Percentiles rank a stretch among this genome's conserved stretches.
phyloP scores from a whole-genome alignment of 23 tunicate genomes.

The Phallusia fumigata region DNA sequence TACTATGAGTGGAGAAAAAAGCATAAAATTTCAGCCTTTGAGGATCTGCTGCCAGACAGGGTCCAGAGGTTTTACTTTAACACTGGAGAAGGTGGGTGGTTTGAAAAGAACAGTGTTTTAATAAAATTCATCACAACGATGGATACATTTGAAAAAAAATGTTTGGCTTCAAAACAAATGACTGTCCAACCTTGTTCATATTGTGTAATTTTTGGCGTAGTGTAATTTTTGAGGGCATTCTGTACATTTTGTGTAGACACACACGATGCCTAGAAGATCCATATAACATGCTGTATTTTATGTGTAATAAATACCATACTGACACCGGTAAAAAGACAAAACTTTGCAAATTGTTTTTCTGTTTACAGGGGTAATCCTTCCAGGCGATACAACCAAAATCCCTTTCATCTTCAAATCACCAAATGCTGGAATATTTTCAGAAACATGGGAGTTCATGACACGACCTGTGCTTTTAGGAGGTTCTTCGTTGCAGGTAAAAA shows the following conservation, averaged over 20 bases:
- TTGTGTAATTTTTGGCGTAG: too few relatives aligned
- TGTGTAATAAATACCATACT: too few relatives aligned
- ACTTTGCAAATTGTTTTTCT: background rate
- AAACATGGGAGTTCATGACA: conserved; percentile 75
- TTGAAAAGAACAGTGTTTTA: background rate
- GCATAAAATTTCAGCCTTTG: conserved; percentile 49
- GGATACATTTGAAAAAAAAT: too few relatives aligned
- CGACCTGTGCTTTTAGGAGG: conserved; percentile 72
- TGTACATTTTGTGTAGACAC: too few relatives aligned
- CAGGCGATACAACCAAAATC: conserved; percentile 64
- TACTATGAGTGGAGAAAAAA: conserved; percentile 86
- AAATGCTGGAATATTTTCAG: conserved; percentile 82
- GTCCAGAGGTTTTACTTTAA: conserved; percentile 95
- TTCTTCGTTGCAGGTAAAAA: conserved; percentile 62
- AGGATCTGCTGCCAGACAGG: conserved; percentile 48
- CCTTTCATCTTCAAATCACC: conserved; percentile 90
- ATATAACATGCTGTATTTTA: too few relatives aligned
- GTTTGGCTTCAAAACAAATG: too few relatives aligned
- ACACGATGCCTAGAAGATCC: too few relatives aligned
- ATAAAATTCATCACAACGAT: too few relatives aligned
- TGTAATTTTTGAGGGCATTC: too few relatives aligned
- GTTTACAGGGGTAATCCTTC: conserved; percentile 64
- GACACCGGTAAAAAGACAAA: too few relatives aligned
- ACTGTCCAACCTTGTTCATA: too few relatives aligned
- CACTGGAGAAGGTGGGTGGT: conserved; percentile 74